phyloP scores from a whole-genome alignment of 2,888 invertebrate species.

The Nomada hirtipes region DNA sequence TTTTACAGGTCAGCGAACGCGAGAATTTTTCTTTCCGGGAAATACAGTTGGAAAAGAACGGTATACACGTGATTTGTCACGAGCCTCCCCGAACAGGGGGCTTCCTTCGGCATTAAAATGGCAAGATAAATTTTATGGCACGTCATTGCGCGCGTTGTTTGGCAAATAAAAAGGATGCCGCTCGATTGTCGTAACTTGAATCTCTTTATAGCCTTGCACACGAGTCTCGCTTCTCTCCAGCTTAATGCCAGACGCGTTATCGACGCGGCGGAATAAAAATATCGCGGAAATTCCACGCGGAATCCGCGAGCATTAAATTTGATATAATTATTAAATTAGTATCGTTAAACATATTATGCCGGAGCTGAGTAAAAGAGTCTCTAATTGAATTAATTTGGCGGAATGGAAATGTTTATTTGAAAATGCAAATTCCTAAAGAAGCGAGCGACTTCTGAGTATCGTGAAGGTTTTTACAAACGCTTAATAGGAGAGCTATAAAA shows the following conservation, averaged over 20 bases:
- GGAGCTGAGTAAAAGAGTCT: no score
- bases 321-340: no score
- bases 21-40: conserved; percentile 39
- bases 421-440: no score
- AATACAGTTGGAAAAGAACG: conserved; percentile 56
- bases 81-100: conserved; percentile 10
- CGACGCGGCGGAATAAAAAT: conserved; percentile 8
- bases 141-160: conserved; percentile 48
- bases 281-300: neutral
- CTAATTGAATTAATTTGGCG: no score
- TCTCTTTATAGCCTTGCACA: conserved; percentile 40
- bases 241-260: conserved; percentile 20
- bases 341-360: no score
- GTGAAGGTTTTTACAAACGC: no score
- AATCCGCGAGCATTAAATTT: neutral
- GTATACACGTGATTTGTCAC: conserved; percentile 54
- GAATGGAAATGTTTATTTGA: no score
- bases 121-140: conserved; percentile 58
- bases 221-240: conserved; percentile 30
- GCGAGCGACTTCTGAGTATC: no score
- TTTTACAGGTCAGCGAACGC: conserved; percentile 40
- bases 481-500: no score
- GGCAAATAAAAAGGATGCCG: conserved; percentile 42
- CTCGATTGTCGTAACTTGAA: conserved; percentile 57
- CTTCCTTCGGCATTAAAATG: conserved; percentile 50